Percentiles rank a stretch among this genome's conserved stretches.
Evolutionary conservation across 2,888 invertebrate species (phyloP).

Genomic region (Chrysolina oricalcia): DNA sequence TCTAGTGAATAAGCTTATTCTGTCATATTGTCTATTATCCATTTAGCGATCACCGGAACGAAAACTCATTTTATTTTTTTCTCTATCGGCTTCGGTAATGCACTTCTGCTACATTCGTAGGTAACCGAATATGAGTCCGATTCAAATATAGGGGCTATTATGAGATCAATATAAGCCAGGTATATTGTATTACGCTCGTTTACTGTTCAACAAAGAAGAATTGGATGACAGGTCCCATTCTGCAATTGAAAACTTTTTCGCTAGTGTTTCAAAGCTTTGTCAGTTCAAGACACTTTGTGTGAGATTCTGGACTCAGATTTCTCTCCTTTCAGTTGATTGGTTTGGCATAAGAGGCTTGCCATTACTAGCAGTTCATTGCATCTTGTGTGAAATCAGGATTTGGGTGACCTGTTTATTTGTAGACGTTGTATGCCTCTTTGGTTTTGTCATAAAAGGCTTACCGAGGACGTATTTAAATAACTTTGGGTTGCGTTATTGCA

Average conservation of each 20-base stretch:
- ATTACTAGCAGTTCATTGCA: neutral
- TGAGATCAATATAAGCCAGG: constrained; percentile 9
- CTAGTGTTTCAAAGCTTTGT: constrained; percentile 10
- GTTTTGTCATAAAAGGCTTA: too few relatives aligned
- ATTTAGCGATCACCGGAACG: too few relatives aligned
- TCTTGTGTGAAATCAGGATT: neutral
- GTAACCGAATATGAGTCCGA: constrained; percentile 14
- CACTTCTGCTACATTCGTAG: constrained; percentile 4
- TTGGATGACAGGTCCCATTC: neutral
- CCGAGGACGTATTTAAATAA: too few relatives aligned
- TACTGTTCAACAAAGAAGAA: neutral
- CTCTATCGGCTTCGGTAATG: neutral
- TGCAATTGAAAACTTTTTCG: constrained; percentile 13
- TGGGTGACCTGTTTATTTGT: neutral
- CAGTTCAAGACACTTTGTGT: neutral
- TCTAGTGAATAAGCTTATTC: too few relatives aligned
- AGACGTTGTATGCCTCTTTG: too few relatives aligned
- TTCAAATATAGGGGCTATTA: neutral
- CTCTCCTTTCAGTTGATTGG: constrained; percentile 3
- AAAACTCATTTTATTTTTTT: too few relatives aligned
- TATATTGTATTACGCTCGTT: constrained; percentile 11
- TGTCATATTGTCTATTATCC: too few relatives aligned
- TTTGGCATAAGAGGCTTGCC: neutral
- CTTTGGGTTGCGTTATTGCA: too few relatives aligned
- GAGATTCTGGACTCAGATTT: neutral